phyloP scores from a whole-genome alignment of 2,888 invertebrate species.

The Campaea margaritaria region DNA sequence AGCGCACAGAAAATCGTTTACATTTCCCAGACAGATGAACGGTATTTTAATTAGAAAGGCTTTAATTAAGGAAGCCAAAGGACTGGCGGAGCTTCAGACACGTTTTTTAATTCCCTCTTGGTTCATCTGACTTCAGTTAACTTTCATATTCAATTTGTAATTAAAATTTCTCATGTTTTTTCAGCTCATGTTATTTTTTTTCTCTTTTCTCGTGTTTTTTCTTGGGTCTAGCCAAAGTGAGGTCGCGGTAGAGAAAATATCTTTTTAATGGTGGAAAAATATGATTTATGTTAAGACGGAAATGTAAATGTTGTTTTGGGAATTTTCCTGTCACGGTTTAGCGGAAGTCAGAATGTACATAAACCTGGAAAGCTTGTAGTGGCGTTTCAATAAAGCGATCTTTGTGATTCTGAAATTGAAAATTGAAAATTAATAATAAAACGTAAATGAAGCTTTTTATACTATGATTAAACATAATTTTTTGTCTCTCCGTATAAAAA shows the following conservation, averaged over 20 bases:
- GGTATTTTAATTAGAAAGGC: conserved; percentile 81
- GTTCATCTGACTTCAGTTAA: conserved; percentile 41
- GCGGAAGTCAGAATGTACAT: neutral
- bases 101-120: conserved; percentile 33
- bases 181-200: conserved; percentile 4
- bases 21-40: conserved; percentile 55
- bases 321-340: conserved; percentile 2
- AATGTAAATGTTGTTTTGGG: conserved; percentile 25
- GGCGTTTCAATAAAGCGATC: no score
- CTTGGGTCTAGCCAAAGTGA: conserved; percentile 5
- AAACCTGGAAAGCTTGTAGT: no score
- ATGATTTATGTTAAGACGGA: conserved; percentile 17
- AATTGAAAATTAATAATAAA: no score
- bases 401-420: no score
- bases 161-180: conserved; percentile 31
- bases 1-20: conserved; percentile 34
- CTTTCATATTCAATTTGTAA: conserved; percentile 43
- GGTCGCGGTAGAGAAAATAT: conserved; percentile 18
- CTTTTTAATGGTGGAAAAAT: conserved; percentile 18
- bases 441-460: no score
- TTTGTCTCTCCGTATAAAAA: no score
- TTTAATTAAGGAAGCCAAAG: conserved; percentile 74
- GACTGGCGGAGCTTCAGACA: conserved; percentile 33
- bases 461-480: no score
- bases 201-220: conserved; percentile 6